phyloP scores from a whole-genome alignment of 2,113 vertebrate genomes.

The Perca schrenkii region DNA sequence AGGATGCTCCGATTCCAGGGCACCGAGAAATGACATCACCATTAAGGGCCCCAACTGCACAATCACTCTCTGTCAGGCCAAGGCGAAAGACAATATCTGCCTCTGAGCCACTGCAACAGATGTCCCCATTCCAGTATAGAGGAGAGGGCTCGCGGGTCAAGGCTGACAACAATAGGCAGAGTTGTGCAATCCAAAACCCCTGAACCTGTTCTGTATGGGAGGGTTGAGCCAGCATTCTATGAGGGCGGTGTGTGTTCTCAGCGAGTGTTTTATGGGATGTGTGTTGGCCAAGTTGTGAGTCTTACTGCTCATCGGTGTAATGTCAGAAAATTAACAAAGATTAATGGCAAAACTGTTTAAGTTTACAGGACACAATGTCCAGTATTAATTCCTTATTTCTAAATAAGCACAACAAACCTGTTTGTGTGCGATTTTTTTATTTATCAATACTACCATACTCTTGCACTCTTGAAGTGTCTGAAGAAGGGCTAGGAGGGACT shows the following conservation, averaged over 20 bases:
- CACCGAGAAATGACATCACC: constrained; percentile 80
- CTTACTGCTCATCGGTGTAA: constrained; percentile 34
- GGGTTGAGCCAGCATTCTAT: constrained; percentile 31
- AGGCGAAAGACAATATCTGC: constrained; percentile 78
- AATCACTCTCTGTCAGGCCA: constrained; percentile 75
- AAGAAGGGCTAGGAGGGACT: background rate
- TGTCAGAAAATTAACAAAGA: constrained; percentile 18
- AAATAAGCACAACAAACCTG: background rate
- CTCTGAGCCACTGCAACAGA: constrained; percentile 76
- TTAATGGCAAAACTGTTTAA: constrained; percentile 3
- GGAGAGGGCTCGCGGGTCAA: constrained; percentile 73
- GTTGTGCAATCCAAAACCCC: constrained; percentile 77
- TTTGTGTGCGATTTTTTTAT: background rate
- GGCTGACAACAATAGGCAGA: constrained; percentile 77
- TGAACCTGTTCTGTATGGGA: constrained; percentile 43
- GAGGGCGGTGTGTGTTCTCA: constrained; percentile 37
- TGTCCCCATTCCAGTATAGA: constrained; percentile 73
- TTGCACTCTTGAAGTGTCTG: background rate
- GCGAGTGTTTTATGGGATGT: constrained; percentile 42
- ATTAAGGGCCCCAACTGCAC: constrained; percentile 57
- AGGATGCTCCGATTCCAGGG: constrained; percentile 51
- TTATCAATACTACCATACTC: background rate
- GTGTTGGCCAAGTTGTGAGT: constrained; percentile 22
- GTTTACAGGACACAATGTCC: background rate
- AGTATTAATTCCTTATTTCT: background rate